A percentile compares a stretch with the other conserved stretches of the same genome.
These are phyloP conservation scores for Salmo trutta DNA, from an alignment of 2,797 vertebrate genomes.

Conservation along the genomic window DNA sequence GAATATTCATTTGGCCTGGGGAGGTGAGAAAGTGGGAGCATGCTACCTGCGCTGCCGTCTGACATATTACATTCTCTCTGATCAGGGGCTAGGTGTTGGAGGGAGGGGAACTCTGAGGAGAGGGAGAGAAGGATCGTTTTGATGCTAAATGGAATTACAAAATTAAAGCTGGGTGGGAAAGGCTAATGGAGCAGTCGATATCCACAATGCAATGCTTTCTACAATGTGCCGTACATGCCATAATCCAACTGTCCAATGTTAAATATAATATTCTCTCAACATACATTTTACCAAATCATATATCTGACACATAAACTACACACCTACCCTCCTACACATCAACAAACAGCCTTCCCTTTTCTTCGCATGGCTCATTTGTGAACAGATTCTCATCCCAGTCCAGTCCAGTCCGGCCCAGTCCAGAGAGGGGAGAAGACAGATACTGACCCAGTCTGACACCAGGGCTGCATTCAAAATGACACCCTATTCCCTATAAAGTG, in stretches of 20 bases:
- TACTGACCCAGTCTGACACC: conserved; percentile 28
- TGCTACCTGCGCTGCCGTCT: not conserved
- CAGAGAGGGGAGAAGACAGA: conserved; percentile 33
- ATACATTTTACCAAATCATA: too few relatives aligned
- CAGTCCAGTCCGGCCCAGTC: too few relatives aligned
- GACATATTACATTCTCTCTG: conserved; percentile 1
- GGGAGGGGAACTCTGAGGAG: not conserved
- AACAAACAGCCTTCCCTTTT: too few relatives aligned
- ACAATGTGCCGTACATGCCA: too few relatives aligned
- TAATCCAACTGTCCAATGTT: too few relatives aligned
- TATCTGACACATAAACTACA: not conserved
- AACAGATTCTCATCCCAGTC: too few relatives aligned
- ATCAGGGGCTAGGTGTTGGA: not conserved
- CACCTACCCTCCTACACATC: not conserved
- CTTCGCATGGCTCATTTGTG: too few relatives aligned
- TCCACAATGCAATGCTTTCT: too few relatives aligned
- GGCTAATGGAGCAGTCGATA: not conserved
- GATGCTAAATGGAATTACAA: not conserved
- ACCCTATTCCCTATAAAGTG: not conserved
- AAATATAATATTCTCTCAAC: too few relatives aligned
- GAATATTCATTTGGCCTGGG: not conserved
- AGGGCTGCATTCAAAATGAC: not conserved
- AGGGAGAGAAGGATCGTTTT: not conserved
- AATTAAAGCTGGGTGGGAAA: not conserved
- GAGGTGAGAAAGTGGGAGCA: not conserved